These are phyloP conservation scores for Odontophorus gujanensis DNA, from an alignment of 2,113 vertebrate genomes.

Conservation along the genomic window DNA sequence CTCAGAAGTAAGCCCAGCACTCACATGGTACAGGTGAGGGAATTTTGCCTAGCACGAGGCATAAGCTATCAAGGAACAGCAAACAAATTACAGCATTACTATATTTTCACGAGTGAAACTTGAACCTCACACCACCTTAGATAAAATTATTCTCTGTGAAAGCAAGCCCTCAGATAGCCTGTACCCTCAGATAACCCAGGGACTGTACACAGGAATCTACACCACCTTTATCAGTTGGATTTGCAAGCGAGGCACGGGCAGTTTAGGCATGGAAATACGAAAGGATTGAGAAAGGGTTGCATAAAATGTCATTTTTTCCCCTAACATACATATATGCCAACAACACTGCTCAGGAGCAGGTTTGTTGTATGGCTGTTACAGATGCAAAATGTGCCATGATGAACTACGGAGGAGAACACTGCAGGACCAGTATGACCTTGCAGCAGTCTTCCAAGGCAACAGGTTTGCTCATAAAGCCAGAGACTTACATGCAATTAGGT, in stretches of 20 bases:
- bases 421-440: conserved; percentile 19
- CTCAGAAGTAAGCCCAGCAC: background rate
- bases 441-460: background rate
- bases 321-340: fast-evolving
- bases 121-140: background rate
- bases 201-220: background rate
- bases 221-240: background rate
- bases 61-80: conserved; percentile 5
- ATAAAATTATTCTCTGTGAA: conserved; percentile 28
- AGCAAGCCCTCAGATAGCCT: conserved; percentile 43
- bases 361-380: background rate
- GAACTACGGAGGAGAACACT: background rate
- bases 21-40: fast-evolving
- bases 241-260: background rate
- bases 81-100: conserved; percentile 14
- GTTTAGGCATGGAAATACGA: background rate
- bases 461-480: background rate
- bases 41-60: conserved; percentile 8
- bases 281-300: background rate
- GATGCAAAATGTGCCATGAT: background rate
- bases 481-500: conserved; percentile 51
- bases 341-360: background rate
- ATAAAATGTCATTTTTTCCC: background rate
- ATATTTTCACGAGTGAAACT: background rate
- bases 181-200: conserved; percentile 45